Conservation (phyloP, 2,797 vertebrate genomes). For the Pangasius djambal region DNA sequence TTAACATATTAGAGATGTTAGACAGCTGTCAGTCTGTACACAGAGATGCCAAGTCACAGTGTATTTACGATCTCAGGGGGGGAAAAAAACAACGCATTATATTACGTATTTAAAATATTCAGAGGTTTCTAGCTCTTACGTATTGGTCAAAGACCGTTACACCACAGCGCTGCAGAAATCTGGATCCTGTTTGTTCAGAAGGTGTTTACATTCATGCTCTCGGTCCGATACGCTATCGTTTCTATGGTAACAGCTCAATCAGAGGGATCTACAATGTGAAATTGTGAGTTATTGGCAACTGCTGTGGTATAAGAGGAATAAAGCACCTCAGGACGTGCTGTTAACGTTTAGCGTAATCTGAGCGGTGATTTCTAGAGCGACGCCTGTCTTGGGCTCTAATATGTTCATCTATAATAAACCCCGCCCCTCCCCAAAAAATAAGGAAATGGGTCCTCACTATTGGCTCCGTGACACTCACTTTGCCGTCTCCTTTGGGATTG, state of each 20-base stretch:
- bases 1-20: background rate
- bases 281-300: background rate
- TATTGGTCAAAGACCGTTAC: background rate
- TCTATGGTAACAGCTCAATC: background rate
- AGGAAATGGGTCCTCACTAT: slow-evolving; percentile 74
- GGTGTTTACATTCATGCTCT: background rate
- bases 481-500: slow-evolving; percentile 98
- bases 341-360: background rate
- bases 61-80: background rate
- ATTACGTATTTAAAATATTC: background rate
- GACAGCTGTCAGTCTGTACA: background rate
- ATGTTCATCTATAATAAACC: slow-evolving; percentile 36
- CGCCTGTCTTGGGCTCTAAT: background rate
- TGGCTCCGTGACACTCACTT: slow-evolving; percentile 89
- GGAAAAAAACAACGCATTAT: background rate
- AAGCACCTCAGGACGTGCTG: background rate
- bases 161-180: background rate
- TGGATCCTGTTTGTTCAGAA: background rate
- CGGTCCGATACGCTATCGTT: background rate
- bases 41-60: background rate
- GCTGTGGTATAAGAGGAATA: background rate
- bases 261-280: background rate
- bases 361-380: background rate
- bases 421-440: slow-evolving; percentile 46
- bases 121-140: background rate